These are phyloP conservation scores for Aphaenogaster rudis DNA, from an alignment of 1,140 invertebrate genomes.

Conservation along the genomic window DNA sequence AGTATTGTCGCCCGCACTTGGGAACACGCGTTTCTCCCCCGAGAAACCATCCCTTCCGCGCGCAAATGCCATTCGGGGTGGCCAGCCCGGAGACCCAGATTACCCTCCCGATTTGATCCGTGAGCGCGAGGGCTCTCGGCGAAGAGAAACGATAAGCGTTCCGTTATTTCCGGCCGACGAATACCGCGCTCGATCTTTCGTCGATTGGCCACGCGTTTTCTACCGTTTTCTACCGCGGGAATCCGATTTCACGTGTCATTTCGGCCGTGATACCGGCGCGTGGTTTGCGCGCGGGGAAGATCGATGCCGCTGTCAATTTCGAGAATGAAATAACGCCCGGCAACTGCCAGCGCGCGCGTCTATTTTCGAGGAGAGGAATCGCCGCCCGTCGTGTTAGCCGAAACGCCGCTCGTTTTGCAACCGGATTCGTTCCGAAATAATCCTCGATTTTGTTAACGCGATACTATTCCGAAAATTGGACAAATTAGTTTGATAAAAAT, in stretches of 20 bases:
- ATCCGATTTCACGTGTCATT: constrained; percentile 32
- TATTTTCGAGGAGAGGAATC: constrained; percentile 49
- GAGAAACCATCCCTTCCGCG: neutral
- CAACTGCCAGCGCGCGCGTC: constrained; percentile 22
- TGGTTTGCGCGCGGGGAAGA: constrained; percentile 8
- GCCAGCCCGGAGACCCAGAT: neutral
- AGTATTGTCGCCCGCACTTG: constrained; percentile 20
- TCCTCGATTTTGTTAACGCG: neutral
- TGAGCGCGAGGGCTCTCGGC: neutral
- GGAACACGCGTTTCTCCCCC: neutral
- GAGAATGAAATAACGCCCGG: constrained; percentile 39
- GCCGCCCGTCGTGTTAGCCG: constrained; percentile 15
- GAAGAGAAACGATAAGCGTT: neutral
- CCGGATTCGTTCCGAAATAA: constrained; percentile 7
- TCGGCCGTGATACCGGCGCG: neutral
- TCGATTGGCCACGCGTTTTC: neutral
- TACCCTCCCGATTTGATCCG: neutral
- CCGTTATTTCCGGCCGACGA: neutral
- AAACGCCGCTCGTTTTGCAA: constrained; percentile 33
- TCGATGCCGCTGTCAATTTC: constrained; percentile 35
- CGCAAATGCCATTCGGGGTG: neutral
- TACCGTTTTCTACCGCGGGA: neutral
- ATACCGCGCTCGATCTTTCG: neutral
- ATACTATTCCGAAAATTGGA: neutral
- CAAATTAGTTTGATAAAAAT: neutral